Base-by-base conservation (phyloP, 2,888 invertebrate genomes). In the Nephrocerus scutellatus region DNA sequence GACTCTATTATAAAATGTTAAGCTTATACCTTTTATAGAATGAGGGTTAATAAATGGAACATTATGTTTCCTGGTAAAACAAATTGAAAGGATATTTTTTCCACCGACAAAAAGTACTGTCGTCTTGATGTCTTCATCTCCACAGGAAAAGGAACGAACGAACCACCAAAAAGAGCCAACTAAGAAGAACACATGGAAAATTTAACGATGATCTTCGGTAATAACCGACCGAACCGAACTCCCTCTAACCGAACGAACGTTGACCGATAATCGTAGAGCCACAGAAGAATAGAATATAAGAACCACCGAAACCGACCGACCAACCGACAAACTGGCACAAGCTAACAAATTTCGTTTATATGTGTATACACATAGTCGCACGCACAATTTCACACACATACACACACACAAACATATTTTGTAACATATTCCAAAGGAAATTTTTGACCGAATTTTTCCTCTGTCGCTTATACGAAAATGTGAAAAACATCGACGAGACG, bases 391-490 rank as follows among this genome's bases (percentile, higher is more conserved):
- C 12, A 28, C 22, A 49, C 46, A 48, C 41, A 43, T 33, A 36
- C 47, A 43, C 31, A 5, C 44, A 39, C 35, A 41, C 44, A 42
- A 41, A 37, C 33, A 41, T 35, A 38, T 31, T 15, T 21, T 13
- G 19, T 9, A 34, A n/a, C n/a, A 49, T 25, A 48, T 36, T 41
- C 41, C 37, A 41, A 43, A 34, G 43, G 41, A 42, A 45, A 48
- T 49, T 55, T n/a, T n/a, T 54, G 55, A 53, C 54, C 55, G 52
- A 56, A 48, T 50, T 55, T 51, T 40, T 44, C 45, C 43, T 50
- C 46, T 46, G 42, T 43, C n/a, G n/a, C n/a, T n/a, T n/a, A n/a
- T n/a, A n/a, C n/a, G n/a, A n/a, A n/a, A n/a, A n/a, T n/a, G n/a
- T n/a, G n/a, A n/a, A 42, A 48, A 30, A 44, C 47, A 35, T 41